Percentiles rank a stretch among this genome's conserved stretches.
These are phyloP conservation scores for Rotaria sp. DNA, from an alignment of 2,888 invertebrate species.

Conservation along the genomic window DNA sequence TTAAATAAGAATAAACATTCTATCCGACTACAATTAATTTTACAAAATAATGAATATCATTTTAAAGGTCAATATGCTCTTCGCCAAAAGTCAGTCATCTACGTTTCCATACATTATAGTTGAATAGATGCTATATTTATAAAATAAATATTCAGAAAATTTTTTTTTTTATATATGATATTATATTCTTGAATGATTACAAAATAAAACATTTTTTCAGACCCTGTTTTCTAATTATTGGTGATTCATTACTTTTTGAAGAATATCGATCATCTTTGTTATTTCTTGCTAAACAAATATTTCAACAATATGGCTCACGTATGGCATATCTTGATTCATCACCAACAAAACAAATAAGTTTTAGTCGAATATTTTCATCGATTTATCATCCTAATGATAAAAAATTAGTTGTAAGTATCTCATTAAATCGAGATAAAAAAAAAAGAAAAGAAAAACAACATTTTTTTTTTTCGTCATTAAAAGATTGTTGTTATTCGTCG, in stretches of 20 bases:
- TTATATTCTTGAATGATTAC: too few relatives aligned
- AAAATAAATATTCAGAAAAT: too few relatives aligned
- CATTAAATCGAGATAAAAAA: neutral
- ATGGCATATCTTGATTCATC: neutral
- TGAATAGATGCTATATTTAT: too few relatives aligned
- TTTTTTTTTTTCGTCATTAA: neutral
- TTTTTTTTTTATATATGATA: too few relatives aligned
- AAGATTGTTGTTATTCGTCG: constrained; percentile 27
- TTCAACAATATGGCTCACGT: neutral
- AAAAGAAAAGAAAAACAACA: neutral
- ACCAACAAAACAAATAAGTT: neutral
- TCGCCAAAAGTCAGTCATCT: too few relatives aligned
- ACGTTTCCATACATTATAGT: too few relatives aligned
- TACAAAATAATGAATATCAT: too few relatives aligned
- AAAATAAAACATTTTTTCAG: neutral
- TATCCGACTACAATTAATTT: too few relatives aligned
- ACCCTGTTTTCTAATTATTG: neutral
- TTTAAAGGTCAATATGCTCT: too few relatives aligned
- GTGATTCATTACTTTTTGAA: neutral
- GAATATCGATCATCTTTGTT: neutral
- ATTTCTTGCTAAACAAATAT: neutral
- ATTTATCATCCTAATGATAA: neutral
- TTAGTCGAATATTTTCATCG: neutral
- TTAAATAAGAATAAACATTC: too few relatives aligned
- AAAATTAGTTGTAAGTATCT: neutral